Percentiles rank a stretch among this genome's conserved stretches.
Evolutionary conservation across 2,113 vertebrate species (phyloP).

Genomic region (Cynopterus brachyotis): DNA sequence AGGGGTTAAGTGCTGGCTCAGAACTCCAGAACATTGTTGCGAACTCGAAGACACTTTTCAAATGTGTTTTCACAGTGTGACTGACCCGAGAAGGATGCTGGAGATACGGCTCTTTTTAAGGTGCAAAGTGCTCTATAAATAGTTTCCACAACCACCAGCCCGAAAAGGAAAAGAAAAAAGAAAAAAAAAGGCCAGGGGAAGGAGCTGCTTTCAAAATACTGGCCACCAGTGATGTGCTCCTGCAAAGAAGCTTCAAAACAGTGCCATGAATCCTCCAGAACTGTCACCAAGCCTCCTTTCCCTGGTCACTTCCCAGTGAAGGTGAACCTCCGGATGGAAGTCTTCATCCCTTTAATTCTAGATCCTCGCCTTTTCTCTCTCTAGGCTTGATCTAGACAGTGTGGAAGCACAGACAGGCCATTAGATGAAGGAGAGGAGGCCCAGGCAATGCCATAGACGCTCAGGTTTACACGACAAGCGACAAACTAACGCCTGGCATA

Average conservation of each 20-base stretch:
- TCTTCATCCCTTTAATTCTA: neutral
- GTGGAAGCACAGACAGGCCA: neutral
- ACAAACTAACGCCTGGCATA: neutral
- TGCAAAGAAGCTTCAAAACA: neutral
- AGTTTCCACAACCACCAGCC: neutral
- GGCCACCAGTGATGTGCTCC: neutral
- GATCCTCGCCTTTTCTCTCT: neutral
- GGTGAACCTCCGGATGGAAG: neutral
- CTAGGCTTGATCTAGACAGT: neutral
- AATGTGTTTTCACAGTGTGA: neutral
- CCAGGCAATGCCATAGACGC: rapidly evolving
- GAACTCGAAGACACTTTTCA: neutral
- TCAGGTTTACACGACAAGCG: neutral
- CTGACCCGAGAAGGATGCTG: neutral
- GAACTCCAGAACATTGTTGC: neutral
- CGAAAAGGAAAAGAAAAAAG: too few species aligned
- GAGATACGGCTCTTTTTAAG: neutral
- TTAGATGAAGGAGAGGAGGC: neutral
- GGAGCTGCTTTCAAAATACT: neutral
- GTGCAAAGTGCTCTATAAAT: neutral
- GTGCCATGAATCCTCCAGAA: too few species aligned
- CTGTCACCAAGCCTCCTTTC: neutral
- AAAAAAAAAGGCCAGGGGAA: neutral
- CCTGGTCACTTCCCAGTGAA: neutral
- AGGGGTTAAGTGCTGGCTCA: neutral